Conservation (phyloP, 2,797 vertebrate genomes). For the Cossypha dichroa region DNA sequence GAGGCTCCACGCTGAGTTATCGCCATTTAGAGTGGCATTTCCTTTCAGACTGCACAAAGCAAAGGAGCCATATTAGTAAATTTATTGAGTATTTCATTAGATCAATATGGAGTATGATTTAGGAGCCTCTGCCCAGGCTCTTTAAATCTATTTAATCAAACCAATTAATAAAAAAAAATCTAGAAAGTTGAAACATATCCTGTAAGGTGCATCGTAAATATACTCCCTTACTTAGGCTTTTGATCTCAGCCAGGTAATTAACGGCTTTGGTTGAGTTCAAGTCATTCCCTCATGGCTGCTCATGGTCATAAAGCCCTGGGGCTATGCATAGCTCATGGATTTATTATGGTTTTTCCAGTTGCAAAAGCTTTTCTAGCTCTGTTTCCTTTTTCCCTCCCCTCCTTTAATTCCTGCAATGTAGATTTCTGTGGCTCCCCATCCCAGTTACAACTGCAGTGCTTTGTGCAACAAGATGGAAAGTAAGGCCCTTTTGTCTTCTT, state of each 20-base stretch:
- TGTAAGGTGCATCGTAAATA: slow-evolving; percentile 84
- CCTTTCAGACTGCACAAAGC: slow-evolving; percentile 79
- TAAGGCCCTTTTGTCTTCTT: not conserved
- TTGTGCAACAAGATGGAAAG: not conserved
- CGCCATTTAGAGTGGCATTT: slow-evolving; percentile 77
- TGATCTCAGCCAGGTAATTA: slow-evolving; percentile 85
- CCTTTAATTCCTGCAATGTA: slow-evolving; percentile 53
- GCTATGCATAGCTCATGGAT: slow-evolving; percentile 75
- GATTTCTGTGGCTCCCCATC: slow-evolving; percentile 24
- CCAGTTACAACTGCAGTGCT: not conserved
- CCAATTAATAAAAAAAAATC: slow-evolving; percentile 84
- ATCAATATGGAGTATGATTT: slow-evolving; percentile 84
- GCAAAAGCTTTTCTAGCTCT: slow-evolving; percentile 67
- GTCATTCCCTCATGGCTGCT: slow-evolving; percentile 79
- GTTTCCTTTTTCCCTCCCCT: slow-evolving; percentile 23
- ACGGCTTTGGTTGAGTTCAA: slow-evolving; percentile 81
- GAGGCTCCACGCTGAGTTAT: slow-evolving; percentile 77
- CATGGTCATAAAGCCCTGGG: slow-evolving; percentile 75
- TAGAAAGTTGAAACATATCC: slow-evolving; percentile 79
- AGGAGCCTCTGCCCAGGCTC: slow-evolving; percentile 77
- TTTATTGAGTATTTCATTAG: slow-evolving; percentile 85
- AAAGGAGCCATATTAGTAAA: slow-evolving; percentile 81
- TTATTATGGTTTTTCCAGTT: slow-evolving; percentile 79
- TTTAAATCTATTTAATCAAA: slow-evolving; percentile 88
- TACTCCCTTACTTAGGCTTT: slow-evolving; percentile 78